phyloP scores from a whole-genome alignment of 2,113 vertebrate species.

The Lampris incognitus region DNA sequence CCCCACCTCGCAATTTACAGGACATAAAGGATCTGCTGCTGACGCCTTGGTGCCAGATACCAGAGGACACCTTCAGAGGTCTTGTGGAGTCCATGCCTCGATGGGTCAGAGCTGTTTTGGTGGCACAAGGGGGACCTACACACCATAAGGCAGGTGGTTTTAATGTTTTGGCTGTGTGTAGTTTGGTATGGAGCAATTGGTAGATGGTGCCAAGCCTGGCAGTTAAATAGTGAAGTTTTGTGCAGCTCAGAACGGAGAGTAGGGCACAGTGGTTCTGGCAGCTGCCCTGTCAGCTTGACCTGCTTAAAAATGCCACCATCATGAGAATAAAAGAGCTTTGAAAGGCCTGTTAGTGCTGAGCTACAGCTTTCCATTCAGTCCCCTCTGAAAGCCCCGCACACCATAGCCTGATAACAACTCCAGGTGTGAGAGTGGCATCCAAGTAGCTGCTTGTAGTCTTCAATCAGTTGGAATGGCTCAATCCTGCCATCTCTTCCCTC shows the following conservation, averaged over 20 bases:
- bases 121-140: too few relatives aligned
- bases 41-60: too few relatives aligned
- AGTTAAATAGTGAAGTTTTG: conserved; percentile 19
- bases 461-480: conserved; percentile 28
- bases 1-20: too few relatives aligned
- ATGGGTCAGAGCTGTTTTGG: too few relatives aligned
- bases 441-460: conserved; percentile 66
- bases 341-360: conserved; percentile 74
- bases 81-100: too few relatives aligned
- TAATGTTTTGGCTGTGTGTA: conserved; percentile 14
- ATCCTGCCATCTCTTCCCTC: conserved; percentile 20
- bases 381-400: conserved; percentile 59
- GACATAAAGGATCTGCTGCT: too few relatives aligned
- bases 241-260: conserved; percentile 37
- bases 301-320: conserved; percentile 66
- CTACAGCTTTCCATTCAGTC: conserved; percentile 66
- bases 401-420: conserved; percentile 70
- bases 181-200: conserved; percentile 20
- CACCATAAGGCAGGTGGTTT: too few relatives aligned
- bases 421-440: conserved; percentile 63
- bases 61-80: too few relatives aligned
- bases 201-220: neutral
- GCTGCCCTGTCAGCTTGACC: conserved; percentile 72
- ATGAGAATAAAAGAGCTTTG: conserved; percentile 59
- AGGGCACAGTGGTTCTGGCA: conserved; percentile 26